phyloP scores from a whole-genome alignment of 2,797 vertebrate species.

The Hippopotamyrus pictus region DNA sequence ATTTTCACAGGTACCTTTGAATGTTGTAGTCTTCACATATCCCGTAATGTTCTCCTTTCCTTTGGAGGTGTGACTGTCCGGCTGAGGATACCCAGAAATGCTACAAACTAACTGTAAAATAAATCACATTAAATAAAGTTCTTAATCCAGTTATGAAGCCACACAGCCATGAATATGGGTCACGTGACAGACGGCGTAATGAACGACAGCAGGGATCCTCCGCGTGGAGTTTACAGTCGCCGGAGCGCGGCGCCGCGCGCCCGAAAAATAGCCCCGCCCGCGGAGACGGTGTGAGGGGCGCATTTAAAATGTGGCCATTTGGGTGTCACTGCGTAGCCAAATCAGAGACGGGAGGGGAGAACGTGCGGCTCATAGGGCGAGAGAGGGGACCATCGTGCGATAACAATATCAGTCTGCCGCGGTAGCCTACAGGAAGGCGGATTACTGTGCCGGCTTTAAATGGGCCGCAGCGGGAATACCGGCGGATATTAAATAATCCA shows the following conservation, averaged over 20 bases:
- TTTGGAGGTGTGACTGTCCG: background rate
- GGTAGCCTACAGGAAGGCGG: background rate
- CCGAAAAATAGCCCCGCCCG: conserved; percentile 55
- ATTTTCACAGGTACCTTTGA: background rate
- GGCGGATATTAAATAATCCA: background rate
- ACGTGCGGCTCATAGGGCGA: background rate
- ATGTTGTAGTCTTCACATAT: background rate
- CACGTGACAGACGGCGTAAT: conserved; percentile 30
- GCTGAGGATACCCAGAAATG: background rate
- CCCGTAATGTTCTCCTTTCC: background rate
- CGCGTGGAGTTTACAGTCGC: conserved; percentile 49
- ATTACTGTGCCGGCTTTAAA: background rate
- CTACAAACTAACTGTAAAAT: background rate
- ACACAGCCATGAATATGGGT: background rate
- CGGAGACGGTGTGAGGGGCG: conserved; percentile 42
- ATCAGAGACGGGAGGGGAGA: background rate
- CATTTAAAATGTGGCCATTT: conserved; percentile 48
- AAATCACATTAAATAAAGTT: background rate
- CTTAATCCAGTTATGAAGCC: background rate
- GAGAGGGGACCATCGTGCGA: background rate
- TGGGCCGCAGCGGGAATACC: background rate
- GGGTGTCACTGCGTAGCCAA: background rate
- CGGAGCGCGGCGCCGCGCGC: conserved; percentile 36
- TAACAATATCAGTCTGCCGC: background rate
- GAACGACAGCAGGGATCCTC: conserved; percentile 40